Conservation (phyloP, 2,888 invertebrate genomes). For the Phorcus lineatus region DNA sequence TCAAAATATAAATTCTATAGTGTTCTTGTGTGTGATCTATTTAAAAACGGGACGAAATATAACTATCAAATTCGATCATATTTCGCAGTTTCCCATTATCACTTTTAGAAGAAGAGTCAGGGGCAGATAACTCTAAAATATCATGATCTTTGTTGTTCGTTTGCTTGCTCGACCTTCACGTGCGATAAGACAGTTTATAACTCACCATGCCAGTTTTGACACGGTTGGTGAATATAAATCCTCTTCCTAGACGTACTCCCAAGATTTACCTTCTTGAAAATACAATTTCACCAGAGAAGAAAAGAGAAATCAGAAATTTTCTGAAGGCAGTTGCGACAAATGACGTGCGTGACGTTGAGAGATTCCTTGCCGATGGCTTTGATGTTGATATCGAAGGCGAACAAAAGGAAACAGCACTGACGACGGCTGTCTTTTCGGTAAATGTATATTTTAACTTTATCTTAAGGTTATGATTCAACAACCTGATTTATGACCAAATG, state of each 20-base stretch:
- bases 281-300: background rate
- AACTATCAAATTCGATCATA: too few species aligned
- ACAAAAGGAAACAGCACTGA: background rate
- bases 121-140: conserved; percentile 5
- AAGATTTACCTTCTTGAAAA: conserved; percentile 2
- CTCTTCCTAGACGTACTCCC: background rate
- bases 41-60: too few species aligned
- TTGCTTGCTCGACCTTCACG: too few species aligned
- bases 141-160: background rate
- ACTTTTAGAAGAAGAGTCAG: background rate
- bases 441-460: too few species aligned
- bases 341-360: background rate
- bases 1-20: too few species aligned
- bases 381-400: background rate
- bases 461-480: too few species aligned
- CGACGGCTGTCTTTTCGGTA: background rate
- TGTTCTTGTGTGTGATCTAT: too few species aligned
- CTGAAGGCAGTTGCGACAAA: background rate
- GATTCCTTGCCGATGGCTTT: background rate
- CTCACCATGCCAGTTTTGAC: background rate
- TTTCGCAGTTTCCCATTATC: background rate
- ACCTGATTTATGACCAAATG: too few species aligned
- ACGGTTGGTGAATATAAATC: background rate
- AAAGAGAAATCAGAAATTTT: background rate
- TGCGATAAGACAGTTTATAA: too few species aligned